phyloP scores from a whole-genome alignment of 2,113 vertebrate genomes.

The Axis porcinus region DNA sequence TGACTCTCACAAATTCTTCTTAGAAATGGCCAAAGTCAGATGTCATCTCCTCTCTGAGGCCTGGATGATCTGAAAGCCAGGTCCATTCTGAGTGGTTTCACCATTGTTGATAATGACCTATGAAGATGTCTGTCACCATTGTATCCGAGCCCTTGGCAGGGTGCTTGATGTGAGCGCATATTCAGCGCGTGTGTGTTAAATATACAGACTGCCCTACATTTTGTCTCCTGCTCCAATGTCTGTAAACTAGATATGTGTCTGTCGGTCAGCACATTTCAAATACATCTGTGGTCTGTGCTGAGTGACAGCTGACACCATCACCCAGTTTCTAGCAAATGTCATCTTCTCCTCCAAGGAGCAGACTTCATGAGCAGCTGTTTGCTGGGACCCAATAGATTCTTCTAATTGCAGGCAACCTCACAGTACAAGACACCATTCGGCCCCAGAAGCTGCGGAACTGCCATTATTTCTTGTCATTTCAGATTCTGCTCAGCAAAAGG shows the following conservation, averaged over 20 bases:
- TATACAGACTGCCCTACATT: neutral
- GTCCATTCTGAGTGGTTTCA: no score
- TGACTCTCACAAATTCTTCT: neutral
- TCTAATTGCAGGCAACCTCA: neutral
- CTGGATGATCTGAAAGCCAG: neutral
- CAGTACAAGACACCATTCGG: accelerated
- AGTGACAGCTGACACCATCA: neutral
- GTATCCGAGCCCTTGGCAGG: neutral
- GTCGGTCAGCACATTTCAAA: neutral
- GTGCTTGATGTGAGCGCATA: no score
- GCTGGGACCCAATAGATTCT: neutral
- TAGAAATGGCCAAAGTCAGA: neutral
- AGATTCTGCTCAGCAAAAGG: neutral
- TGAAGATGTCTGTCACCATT: neutral
- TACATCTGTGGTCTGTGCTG: neutral
- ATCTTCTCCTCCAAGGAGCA: neutral
- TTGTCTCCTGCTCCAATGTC: neutral
- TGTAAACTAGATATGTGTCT: neutral
- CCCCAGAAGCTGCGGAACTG: no score
- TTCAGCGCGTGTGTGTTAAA: neutral
- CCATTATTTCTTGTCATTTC: neutral
- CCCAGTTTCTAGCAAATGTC: neutral
- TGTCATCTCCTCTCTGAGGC: neutral
- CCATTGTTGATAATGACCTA: neutral
- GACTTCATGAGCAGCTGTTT: neutral